Evolutionary conservation across 2,797 vertebrate genomes (phyloP).

Genomic region (Sebastes aleutianus): DNA sequence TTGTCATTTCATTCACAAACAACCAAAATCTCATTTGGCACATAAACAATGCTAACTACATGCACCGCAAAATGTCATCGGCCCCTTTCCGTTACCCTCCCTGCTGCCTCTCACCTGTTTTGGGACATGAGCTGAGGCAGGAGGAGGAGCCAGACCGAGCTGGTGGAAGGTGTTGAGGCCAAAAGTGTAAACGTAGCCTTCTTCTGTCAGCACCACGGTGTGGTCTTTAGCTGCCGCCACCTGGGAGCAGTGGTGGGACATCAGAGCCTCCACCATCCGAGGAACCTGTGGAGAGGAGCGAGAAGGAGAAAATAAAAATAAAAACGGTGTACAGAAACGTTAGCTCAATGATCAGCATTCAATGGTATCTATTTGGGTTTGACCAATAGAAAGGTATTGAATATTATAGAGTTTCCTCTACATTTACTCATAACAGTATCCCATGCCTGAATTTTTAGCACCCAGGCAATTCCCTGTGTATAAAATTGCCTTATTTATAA

Average conservation of each 20-base stretch:
- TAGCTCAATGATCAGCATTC: neutral
- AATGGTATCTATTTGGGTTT: neutral
- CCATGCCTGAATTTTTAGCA: neutral
- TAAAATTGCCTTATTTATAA: neutral
- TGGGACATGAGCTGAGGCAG: constrained; percentile 86
- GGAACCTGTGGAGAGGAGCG: constrained; percentile 83
- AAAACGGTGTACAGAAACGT: neutral
- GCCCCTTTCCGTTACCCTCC: neutral
- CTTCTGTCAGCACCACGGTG: constrained; percentile 94
- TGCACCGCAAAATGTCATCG: neutral
- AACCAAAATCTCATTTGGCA: neutral
- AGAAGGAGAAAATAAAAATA: neutral
- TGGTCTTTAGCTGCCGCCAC: constrained; percentile 96
- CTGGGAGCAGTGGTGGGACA: constrained; percentile 89
- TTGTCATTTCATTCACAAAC: neutral
- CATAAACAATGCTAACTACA: neutral
- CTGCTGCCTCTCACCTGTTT: constrained; percentile 87
- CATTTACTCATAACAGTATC: neutral
- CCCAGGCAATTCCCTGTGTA: neutral
- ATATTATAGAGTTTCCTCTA: neutral
- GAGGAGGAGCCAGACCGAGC: constrained; percentile 90
- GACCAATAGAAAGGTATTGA: neutral
- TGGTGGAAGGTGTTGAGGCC: constrained; percentile 96
- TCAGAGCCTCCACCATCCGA: constrained; percentile 90
- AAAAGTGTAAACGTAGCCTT: constrained; percentile 94